Evolutionary conservation across 2,797 vertebrate genomes (phyloP).

Genomic region (Otolemur crassicaudatus): DNA sequence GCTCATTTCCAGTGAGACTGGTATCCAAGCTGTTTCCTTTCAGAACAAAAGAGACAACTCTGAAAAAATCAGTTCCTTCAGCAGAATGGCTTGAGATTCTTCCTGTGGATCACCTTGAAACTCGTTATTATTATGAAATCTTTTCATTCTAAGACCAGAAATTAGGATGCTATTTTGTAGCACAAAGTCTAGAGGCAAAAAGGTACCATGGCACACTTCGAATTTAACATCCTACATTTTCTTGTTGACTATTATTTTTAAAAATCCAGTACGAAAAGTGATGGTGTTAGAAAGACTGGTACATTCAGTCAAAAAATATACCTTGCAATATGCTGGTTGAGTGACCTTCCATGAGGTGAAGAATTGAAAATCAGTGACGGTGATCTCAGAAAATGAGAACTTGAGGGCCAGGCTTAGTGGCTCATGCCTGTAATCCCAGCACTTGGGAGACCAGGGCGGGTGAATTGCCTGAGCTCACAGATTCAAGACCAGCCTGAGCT

Average conservation of each 20-base stretch:
- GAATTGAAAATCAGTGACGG: background rate
- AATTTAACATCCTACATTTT: background rate
- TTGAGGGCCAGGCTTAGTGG: background rate
- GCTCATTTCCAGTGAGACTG: background rate
- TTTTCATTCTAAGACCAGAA: background rate
- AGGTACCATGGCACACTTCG: background rate
- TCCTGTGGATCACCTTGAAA: background rate
- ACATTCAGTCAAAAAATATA: background rate
- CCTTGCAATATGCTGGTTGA: background rate
- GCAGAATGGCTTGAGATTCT: background rate
- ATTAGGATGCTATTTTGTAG: background rate
- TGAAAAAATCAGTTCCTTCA: constrained; percentile 28
- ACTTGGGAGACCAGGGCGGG: no score
- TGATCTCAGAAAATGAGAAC: background rate
- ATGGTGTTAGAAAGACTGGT: background rate
- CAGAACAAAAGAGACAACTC: constrained; percentile 42
- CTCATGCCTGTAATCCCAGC: no score
- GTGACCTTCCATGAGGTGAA: background rate
- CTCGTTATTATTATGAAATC: background rate
- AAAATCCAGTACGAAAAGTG: background rate
- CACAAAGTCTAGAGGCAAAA: background rate
- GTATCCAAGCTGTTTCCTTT: background rate
- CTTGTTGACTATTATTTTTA: background rate
- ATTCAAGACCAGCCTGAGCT: no score
- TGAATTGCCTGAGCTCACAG: no score